Evolutionary conservation across 2,113 vertebrate species (phyloP).

Genomic region (Saguinus midas): DNA sequence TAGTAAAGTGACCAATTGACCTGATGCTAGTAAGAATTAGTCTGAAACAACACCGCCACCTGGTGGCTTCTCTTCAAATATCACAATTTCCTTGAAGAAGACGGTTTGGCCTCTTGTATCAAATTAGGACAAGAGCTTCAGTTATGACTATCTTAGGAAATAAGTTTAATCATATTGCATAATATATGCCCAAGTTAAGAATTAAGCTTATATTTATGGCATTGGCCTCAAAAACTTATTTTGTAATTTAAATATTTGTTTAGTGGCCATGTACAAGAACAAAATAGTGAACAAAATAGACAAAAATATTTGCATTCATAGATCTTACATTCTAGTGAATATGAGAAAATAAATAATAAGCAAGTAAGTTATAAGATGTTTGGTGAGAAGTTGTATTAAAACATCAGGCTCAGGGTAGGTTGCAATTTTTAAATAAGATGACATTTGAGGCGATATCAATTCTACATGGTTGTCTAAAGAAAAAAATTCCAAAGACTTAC

Average conservation of each 20-base stretch:
- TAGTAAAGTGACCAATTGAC: background rate
- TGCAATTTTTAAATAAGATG: background rate
- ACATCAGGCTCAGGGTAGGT: background rate
- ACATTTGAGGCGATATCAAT: background rate
- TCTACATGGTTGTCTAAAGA: background rate
- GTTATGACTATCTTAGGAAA: background rate
- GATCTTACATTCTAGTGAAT: background rate
- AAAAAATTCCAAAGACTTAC: background rate
- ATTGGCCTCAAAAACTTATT: background rate
- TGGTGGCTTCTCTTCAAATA: constrained; percentile 41
- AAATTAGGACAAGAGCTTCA: background rate
- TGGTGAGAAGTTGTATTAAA: background rate
- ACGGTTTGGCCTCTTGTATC: background rate
- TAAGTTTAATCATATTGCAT: background rate
- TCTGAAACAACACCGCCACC: constrained; percentile 32
- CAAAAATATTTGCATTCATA: background rate
- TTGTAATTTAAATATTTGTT: background rate
- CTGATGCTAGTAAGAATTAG: background rate
- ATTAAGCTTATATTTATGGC: background rate
- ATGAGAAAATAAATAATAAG: background rate
- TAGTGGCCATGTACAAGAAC: background rate
- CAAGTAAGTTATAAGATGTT: background rate
- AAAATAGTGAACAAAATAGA: constrained; percentile 18
- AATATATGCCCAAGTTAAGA: background rate
- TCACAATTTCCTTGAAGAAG: background rate